phyloP scores from a whole-genome alignment of 2,888 invertebrate species.

The Microdon myrmicae region DNA sequence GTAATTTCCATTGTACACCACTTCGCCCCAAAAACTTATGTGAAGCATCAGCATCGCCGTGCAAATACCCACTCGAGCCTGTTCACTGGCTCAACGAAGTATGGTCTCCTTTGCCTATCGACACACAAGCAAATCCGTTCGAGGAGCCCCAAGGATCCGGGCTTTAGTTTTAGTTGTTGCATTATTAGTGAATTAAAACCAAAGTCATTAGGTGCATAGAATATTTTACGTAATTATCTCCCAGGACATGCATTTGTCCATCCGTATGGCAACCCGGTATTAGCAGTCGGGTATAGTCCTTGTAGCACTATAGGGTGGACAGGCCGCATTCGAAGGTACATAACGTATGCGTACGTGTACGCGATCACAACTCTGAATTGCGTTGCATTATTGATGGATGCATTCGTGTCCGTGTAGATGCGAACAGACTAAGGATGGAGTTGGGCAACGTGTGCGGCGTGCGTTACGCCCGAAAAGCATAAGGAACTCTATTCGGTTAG shows the following conservation, averaged over 20 bases:
- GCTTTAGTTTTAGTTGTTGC: conserved; percentile 46
- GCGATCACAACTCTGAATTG: conserved; percentile 44
- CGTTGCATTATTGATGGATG: conserved; percentile 47
- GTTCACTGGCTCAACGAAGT: conserved; percentile 3
- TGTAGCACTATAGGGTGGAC: not conserved
- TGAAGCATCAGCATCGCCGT: conserved; percentile 43
- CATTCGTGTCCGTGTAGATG: conserved; percentile 4
- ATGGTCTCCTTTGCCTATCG: no score
- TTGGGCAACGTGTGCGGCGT: no score
- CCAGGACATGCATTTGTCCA: conserved; percentile 41
- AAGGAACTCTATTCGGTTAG: conserved; percentile 48
- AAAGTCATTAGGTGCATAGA: conserved; percentile 53
- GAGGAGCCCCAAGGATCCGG: conserved; percentile 37
- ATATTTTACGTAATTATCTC: conserved; percentile 53
- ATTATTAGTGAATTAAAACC: conserved; percentile 53
- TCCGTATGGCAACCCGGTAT: conserved; percentile 1
- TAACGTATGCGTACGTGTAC: conserved; percentile 9
- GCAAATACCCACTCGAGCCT: conserved; percentile 38
- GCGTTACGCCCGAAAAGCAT: conserved; percentile 31
- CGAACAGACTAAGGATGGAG: conserved; percentile 13
- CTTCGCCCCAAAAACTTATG: conserved; percentile 47
- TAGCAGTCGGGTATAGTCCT: not conserved
- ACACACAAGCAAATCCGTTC: conserved; percentile 33
- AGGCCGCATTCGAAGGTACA: no score
- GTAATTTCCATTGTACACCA: conserved; percentile 52